Base-by-base conservation (phyloP, 1,140 invertebrate genomes). In the Bombus cullumanus region DNA sequence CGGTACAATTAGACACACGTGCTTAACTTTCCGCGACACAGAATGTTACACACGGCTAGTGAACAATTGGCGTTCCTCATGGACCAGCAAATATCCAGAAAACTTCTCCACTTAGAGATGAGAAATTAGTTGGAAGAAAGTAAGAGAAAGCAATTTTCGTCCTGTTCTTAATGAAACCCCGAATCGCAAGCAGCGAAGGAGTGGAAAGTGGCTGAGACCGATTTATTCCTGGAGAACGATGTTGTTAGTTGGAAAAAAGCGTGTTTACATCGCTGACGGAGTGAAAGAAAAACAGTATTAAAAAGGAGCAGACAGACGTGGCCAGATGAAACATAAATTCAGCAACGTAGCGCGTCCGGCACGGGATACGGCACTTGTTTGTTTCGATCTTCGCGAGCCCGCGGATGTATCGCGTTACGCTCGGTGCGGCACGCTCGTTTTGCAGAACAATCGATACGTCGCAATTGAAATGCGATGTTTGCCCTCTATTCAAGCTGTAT, bases 391-490 rank as follows among this genome's bases (percentile, higher is more conserved):
- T 77, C 18, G 69, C 78, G 62, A 73, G 37, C 43, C 3, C n/a
- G 41, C 76, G 68, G 86, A 88, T 89, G 86, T 88, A 85, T 72
- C 76, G 66, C 57, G 75, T 28, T 25, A 47, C 31, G 18, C n/a
- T 28, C 74, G 22, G 12, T 18, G 68, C 68, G 5, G 43, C 73
- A 53, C 47, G 43, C 66, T 81, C 76, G 72, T 89, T 89, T 72
- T 37, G 59, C 66, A 59, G 43, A 39, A 74, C 77, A 75, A 84
- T 81, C 88, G 88, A 89, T 86, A 83, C 77, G 69, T 83, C 57
- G 76, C 80, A 89, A 89, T 89, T 89, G 87, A 89, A 89, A 89
- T 64, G 76, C 76, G 87, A 89, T 89, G 81, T 89, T 89, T 89
- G 88, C 78, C 77, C 80, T 89, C 80, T 39, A 83, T 89, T 81